These are phyloP conservation scores for Coregonus clupeaformis DNA, from an alignment of 2,113 vertebrate genomes.

Conservation along the genomic window DNA sequence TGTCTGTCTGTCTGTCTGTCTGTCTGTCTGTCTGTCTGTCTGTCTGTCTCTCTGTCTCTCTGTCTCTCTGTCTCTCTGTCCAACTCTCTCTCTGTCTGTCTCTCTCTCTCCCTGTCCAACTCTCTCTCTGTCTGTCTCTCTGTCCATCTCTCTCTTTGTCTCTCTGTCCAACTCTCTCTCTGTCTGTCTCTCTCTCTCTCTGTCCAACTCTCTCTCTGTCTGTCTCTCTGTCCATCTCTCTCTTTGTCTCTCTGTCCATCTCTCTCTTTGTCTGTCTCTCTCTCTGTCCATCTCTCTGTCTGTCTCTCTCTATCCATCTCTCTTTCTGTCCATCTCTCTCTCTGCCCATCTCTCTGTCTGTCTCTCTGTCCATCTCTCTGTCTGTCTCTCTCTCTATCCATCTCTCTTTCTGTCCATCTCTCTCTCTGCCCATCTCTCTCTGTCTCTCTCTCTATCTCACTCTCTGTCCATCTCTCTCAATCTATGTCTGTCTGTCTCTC, in stretches of 20 bases:
- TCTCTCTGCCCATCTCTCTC: not conserved
- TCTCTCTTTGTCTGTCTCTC: not conserved
- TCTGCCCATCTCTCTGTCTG: too few relatives aligned
- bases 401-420: too few relatives aligned
- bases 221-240: conserved; percentile 13
- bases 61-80: too few relatives aligned
- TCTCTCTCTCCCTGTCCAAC: not conserved
- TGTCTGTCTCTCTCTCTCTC: conserved; percentile 3
- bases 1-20: too few relatives aligned
- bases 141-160: not conserved
- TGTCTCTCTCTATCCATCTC: not conserved
- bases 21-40: too few relatives aligned
- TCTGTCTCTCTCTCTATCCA: not conserved
- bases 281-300: not conserved
- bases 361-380: not conserved
- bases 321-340: not conserved
- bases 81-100: too few relatives aligned
- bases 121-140: not conserved
- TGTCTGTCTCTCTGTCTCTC: too few relatives aligned
- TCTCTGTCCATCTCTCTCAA: not conserved
- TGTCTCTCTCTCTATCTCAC: too few relatives aligned
- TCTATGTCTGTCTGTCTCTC: too few relatives aligned
- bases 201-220: conserved; percentile 40
- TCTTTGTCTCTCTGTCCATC: conserved; percentile 3
- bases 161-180: not conserved